Percentiles rank a stretch among this genome's conserved stretches.
phyloP scores from a whole-genome alignment of 2,113 vertebrate species.

The Anarrhichthys ocellatus region DNA sequence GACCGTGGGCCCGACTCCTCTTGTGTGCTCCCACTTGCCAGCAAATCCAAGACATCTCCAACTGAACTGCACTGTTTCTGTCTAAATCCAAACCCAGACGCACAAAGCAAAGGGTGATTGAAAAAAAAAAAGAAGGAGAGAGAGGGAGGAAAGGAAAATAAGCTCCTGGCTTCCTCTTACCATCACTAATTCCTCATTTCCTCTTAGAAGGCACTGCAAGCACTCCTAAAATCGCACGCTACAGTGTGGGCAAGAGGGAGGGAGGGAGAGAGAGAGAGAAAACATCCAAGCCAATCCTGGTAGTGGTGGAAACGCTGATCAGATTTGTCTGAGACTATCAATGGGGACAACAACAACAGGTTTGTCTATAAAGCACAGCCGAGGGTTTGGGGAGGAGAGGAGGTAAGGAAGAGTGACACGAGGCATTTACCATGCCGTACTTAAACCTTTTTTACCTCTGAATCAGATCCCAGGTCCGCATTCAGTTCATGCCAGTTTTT shows the following conservation, averaged over 20 bases:
- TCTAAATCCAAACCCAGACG: constrained; percentile 69
- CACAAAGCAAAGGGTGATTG: constrained; percentile 69
- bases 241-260: constrained; percentile 79
- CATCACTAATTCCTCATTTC: constrained; percentile 85
- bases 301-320: constrained; percentile 82
- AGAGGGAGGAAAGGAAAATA: constrained; percentile 70
- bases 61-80: constrained; percentile 62
- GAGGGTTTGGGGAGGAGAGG: constrained; percentile 62
- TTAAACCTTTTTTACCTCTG: constrained; percentile 77
- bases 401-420: constrained; percentile 74
- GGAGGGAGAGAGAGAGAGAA: constrained; percentile 48
- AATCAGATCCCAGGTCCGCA: constrained; percentile 80
- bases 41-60: constrained; percentile 69
- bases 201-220: constrained; percentile 76
- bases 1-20: constrained; percentile 32
- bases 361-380: constrained; percentile 66
- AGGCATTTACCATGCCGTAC: constrained; percentile 72
- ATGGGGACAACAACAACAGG: constrained; percentile 66
- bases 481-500: constrained; percentile 77
- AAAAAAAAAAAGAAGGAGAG: constrained; percentile 50
- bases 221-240: constrained; percentile 72
- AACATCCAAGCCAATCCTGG: constrained; percentile 75
- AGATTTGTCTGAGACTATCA: constrained; percentile 72
- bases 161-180: constrained; percentile 83
- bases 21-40: constrained; percentile 35